Percentiles rank a stretch among this genome's conserved stretches.
Conservation (phyloP, 2,888 invertebrate species). For the Lacanobia oleracea region DNA sequence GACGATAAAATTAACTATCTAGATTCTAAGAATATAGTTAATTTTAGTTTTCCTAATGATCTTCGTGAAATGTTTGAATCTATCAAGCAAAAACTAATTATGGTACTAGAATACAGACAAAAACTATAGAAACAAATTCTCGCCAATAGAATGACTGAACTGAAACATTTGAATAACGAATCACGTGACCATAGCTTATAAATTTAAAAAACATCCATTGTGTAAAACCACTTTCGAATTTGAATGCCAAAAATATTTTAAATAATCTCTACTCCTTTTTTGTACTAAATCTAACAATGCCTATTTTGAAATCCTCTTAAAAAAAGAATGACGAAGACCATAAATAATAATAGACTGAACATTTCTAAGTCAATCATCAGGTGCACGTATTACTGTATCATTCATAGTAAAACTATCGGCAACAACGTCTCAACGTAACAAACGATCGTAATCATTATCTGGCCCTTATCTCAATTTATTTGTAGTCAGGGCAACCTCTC, state of each 20-base stretch:
- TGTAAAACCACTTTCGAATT: no score
- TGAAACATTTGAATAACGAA: background rate
- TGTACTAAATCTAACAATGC: no score
- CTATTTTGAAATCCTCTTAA: no score
- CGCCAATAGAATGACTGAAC: background rate
- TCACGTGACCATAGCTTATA: background rate
- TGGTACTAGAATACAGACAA: constrained; percentile 2
- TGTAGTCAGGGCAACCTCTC: no score
- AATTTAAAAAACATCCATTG: no score
- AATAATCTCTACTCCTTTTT: no score
- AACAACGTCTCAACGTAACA: background rate
- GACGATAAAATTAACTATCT: constrained; percentile 19
- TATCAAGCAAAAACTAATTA: constrained; percentile 1
- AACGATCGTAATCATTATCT: background rate
- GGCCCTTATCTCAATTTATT: no score
- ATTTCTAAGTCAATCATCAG: no score
- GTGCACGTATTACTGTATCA: no score
- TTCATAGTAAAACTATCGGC: background rate
- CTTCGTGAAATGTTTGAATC: background rate
- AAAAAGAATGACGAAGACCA: no score
- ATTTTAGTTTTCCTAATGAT: constrained; percentile 31
- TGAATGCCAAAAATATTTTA: no score
- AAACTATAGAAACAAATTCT: constrained; percentile 2
- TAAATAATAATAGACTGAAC: no score
- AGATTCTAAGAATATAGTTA: constrained; percentile 14